Evolutionary conservation across 2,888 invertebrate genomes (phyloP).

Genomic region (Temnothorax rugatulus): DNA sequence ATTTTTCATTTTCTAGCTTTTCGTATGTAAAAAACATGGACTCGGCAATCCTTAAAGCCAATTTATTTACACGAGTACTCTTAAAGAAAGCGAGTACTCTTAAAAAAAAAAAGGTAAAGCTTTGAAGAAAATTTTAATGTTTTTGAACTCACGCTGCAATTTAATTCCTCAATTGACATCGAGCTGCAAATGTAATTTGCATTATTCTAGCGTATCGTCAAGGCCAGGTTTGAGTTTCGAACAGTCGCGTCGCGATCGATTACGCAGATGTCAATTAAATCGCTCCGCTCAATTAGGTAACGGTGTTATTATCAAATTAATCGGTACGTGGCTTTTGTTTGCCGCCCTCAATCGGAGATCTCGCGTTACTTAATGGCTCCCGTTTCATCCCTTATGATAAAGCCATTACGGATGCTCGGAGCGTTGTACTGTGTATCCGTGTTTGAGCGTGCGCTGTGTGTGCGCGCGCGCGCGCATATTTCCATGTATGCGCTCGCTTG

Average conservation of each 20-base stretch:
- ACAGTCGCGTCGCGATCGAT: conserved; percentile 24
- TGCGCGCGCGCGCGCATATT: background rate
- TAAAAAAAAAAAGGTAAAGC: background rate
- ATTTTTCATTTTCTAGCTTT: background rate
- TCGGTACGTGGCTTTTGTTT: conserved; percentile 53
- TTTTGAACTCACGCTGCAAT: background rate
- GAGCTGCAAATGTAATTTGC: background rate
- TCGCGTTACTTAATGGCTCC: conserved; percentile 60
- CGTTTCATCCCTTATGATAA: conserved; percentile 70
- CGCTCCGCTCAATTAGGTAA: conserved; percentile 52
- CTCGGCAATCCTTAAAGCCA: background rate
- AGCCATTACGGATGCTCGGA: conserved; percentile 74
- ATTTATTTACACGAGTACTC: background rate
- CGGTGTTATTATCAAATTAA: conserved; percentile 55
- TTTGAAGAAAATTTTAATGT: background rate
- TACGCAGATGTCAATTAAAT: conserved; percentile 53
- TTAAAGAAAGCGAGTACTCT: background rate
- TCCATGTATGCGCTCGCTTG: conserved; percentile 12
- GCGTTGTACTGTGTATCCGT: conserved; percentile 42
- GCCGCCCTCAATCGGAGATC: conserved; percentile 60
- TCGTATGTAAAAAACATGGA: background rate
- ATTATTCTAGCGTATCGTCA: background rate
- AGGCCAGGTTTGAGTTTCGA: background rate
- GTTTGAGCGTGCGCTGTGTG: background rate
- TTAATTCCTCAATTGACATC: background rate